These are phyloP conservation scores for Lineus longissimus DNA, from an alignment of 1,140 invertebrate species.

Conservation along the genomic window DNA sequence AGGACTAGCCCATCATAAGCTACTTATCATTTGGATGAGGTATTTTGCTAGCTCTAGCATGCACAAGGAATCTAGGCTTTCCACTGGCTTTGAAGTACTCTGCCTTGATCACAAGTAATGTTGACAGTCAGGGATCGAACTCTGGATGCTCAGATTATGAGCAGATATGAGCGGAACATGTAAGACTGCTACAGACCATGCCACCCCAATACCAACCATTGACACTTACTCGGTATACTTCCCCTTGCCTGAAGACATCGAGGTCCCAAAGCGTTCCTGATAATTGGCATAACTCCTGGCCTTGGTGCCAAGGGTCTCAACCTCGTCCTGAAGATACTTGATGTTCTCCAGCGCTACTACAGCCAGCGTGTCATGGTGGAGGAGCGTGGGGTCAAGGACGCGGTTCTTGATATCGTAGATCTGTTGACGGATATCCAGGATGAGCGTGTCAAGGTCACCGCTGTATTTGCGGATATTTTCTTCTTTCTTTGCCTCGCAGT, in stretches of 20 bases:
- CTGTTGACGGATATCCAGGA: slow-evolving; percentile 38
- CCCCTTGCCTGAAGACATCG: slow-evolving; percentile 21
- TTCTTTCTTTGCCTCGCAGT: slow-evolving; percentile 54
- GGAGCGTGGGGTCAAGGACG: slow-evolving; percentile 45
- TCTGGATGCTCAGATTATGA: no score
- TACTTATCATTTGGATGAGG: no score
- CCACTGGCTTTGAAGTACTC: no score
- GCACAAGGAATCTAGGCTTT: no score
- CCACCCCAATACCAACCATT: no score
- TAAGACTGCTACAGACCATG: no score
- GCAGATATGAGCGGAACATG: no score
- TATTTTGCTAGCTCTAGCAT: no score
- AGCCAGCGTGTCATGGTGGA: slow-evolving; percentile 42
- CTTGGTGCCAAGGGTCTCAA: slow-evolving; percentile 38
- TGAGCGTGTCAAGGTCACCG: slow-evolving; percentile 43
- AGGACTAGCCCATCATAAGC: no score
- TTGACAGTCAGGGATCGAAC: no score
- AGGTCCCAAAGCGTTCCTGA: slow-evolving; percentile 51
- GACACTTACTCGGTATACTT: neutral
- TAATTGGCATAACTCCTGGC: slow-evolving; percentile 49
- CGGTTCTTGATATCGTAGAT: slow-evolving; percentile 43
- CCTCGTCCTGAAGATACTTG: slow-evolving; percentile 40
- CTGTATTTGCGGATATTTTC: slow-evolving; percentile 53
- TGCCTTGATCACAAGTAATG: no score
- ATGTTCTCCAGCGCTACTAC: slow-evolving; percentile 45